phyloP scores from a whole-genome alignment of 92 coral and sea anemone species.

The Epizoanthus illoricatus region DNA sequence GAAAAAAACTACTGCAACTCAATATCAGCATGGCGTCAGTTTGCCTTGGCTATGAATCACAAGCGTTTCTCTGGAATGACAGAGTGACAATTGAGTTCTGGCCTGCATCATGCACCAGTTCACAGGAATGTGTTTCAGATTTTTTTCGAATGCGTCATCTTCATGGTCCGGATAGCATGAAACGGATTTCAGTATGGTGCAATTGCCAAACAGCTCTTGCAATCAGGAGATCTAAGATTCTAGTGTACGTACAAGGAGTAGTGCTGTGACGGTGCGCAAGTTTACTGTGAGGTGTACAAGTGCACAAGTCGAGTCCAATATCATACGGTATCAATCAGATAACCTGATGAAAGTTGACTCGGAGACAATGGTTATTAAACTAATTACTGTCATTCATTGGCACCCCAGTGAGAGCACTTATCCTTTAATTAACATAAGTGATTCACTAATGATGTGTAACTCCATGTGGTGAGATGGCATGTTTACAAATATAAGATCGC shows the following conservation, averaged over 20 bases:
- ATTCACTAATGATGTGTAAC: not conserved
- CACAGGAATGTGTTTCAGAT: constrained; percentile 33
- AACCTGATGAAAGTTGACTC: constrained; percentile 60
- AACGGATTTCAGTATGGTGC: not conserved
- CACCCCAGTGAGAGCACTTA: constrained; percentile 43
- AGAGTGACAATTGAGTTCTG: constrained; percentile 28
- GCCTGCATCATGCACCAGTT: constrained; percentile 32
- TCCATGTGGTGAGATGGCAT: constrained; percentile 14
- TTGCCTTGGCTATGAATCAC: constrained; percentile 30
- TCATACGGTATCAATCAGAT: constrained; percentile 47
- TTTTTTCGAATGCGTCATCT: constrained; percentile 7
- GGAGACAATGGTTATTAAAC: constrained; percentile 60
- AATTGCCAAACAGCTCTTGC: not conserved
- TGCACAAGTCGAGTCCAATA: constrained; percentile 29
- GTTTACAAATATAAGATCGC: constrained; percentile 1
- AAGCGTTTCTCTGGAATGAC: constrained; percentile 19
- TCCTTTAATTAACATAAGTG: constrained; percentile 40
- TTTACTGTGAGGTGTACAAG: constrained; percentile 25
- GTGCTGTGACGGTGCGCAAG: constrained; percentile 3
- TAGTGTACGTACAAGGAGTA: not conserved
- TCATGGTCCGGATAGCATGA: constrained; percentile 22
- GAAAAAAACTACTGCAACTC: not conserved
- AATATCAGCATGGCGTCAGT: constrained; percentile 32
- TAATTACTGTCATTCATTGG: constrained; percentile 49
- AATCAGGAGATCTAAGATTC: not conserved